These are phyloP conservation scores for Aegotheles bennettii DNA, from an alignment of 2,113 vertebrate genomes.

Conservation along the genomic window DNA sequence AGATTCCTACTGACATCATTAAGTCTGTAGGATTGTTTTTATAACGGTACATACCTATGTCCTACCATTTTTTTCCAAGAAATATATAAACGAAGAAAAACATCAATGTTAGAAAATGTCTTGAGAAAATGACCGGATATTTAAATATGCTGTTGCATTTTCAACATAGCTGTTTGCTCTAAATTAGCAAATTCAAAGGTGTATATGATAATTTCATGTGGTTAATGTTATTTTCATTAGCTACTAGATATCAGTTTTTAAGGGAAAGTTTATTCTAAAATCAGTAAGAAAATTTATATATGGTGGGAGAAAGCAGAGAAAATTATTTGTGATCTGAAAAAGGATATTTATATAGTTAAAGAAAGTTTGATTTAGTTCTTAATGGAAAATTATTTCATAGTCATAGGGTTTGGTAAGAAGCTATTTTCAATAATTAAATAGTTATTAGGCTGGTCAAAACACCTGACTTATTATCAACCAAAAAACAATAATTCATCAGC, in stretches of 20 bases:
- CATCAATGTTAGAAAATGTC: background rate
- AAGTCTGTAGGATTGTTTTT: background rate
- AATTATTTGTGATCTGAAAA: background rate
- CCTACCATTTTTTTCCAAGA: background rate
- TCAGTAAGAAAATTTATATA: background rate
- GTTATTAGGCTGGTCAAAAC: background rate
- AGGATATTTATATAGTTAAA: background rate
- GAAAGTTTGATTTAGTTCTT: background rate
- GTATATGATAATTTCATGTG: background rate
- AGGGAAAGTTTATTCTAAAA: conserved; percentile 59
- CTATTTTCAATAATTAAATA: background rate
- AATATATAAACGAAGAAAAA: background rate
- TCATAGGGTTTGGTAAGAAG: background rate
- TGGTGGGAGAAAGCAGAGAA: background rate
- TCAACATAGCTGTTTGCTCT: conserved; percentile 23
- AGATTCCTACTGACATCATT: background rate
- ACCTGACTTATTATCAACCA: background rate
- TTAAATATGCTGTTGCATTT: conserved; percentile 31
- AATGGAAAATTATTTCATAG: background rate
- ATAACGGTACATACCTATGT: background rate
- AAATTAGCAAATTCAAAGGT: conserved; percentile 44
- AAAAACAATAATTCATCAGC: background rate
- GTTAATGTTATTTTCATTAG: conserved; percentile 36
- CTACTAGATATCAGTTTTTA: conserved; percentile 8
- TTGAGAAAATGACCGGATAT: background rate